These are phyloP conservation scores for Pterois miles DNA, from an alignment of 2,797 vertebrate species.

Conservation along the genomic window DNA sequence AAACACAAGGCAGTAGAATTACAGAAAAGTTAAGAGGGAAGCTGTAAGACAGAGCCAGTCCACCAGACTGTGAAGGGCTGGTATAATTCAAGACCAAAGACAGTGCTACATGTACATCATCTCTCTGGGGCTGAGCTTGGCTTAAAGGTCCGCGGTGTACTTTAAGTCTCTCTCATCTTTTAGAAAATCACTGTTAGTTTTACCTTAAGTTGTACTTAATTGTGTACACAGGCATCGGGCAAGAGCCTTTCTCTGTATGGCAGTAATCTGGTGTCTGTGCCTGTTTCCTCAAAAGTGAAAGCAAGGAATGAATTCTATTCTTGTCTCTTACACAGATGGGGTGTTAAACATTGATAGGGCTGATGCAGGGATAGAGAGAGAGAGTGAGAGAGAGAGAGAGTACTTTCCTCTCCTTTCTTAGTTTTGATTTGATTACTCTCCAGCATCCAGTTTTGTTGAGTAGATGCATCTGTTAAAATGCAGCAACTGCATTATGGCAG, in stretches of 20 bases:
- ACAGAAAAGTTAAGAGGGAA: conserved; percentile 49
- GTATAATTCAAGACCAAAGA: conserved; percentile 50
- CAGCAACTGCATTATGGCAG: conserved; percentile 3
- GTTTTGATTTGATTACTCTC: conserved; percentile 35
- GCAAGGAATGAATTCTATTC: conserved; percentile 59
- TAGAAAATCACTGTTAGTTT: conserved; percentile 17
- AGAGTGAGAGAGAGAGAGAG: neutral
- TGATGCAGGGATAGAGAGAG: conserved; percentile 41
- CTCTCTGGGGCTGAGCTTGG: conserved; percentile 7
- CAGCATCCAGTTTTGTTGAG: conserved; percentile 21
- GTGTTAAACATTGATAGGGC: conserved; percentile 71
- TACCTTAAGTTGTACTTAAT: conserved; percentile 30
- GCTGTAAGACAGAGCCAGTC: conserved; percentile 36
- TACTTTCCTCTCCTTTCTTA: conserved; percentile 9
- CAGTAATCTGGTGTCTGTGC: conserved; percentile 30
- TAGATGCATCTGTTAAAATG: conserved; percentile 25
- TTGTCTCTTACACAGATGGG: conserved; percentile 60
- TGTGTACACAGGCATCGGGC: conserved; percentile 10
- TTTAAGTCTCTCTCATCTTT: conserved; percentile 25
- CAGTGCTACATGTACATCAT: conserved; percentile 10
- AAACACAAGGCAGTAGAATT: conserved; percentile 63
- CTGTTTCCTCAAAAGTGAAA: conserved; percentile 40
- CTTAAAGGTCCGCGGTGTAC: conserved; percentile 16
- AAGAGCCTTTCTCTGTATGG: conserved; percentile 30
- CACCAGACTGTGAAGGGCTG: conserved; percentile 56